phyloP scores from a whole-genome alignment of 64 coral and sea anemone species.

The Pocillopora verrucosa region DNA sequence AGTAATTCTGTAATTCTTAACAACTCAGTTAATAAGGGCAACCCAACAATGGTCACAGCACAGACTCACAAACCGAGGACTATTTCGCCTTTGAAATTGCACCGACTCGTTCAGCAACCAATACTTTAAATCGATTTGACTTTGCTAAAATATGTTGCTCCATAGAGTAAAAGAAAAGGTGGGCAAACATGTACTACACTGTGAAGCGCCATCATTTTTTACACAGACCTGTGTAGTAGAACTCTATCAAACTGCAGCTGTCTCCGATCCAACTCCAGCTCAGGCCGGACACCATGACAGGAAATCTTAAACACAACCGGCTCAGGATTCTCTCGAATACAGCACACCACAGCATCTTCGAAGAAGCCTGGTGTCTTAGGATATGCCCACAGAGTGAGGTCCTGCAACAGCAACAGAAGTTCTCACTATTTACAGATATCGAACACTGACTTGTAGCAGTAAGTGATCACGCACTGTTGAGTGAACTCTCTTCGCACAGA shows the following conservation, averaged over 20 bases:
- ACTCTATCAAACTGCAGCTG: constrained; percentile 98
- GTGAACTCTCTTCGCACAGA: no score
- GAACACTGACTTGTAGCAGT: no score
- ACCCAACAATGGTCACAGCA: no score
- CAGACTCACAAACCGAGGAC: no score
- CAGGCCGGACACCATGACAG: constrained; percentile 91
- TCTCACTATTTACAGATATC: no score
- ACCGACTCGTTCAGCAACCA: no score
- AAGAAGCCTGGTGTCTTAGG: constrained; percentile 93
- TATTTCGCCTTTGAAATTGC: no score
- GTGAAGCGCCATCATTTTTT: background rate
- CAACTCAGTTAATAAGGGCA: no score
- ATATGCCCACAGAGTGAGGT: constrained; percentile 87
- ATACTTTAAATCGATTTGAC: no score
- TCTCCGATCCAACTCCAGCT: constrained; percentile 87
- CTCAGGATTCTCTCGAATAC: constrained; percentile 94
- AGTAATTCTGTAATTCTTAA: no score
- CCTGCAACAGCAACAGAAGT: constrained; percentile 2
- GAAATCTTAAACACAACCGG: constrained; percentile 95
- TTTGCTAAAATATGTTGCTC: background rate
- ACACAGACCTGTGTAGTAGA: constrained; percentile 84
- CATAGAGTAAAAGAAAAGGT: background rate
- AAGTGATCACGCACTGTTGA: no score
- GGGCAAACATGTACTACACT: no score
- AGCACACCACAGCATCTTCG: constrained; percentile 93